Evolutionary conservation across 2,797 vertebrate species (phyloP), one percentile per base, ranked within the genome.

Genomic region (Alauda arvensis): DNA sequence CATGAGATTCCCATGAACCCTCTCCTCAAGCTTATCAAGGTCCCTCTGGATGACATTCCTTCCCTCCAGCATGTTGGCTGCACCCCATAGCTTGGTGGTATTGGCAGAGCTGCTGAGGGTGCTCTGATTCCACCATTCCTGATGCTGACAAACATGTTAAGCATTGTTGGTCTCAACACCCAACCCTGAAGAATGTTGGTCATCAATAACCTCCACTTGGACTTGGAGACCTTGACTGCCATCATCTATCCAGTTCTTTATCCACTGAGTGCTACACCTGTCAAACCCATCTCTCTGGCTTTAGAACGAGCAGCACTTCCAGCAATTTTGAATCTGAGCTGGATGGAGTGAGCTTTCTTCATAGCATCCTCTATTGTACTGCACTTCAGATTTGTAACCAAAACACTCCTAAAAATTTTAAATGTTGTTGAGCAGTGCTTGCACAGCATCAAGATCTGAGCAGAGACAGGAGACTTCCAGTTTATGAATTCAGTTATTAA

Each of bases 161-260:
- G 7, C 14, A 14, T 5, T 20, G 25, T 31, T 0, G 0, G 8
- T 25, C 34, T 31, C 21, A 56, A 6, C 12, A 65, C 31, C 14
- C 49, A 5, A 4, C 8, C 18, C 21, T 49, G 21, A 42, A 18
- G 31, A n/a, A 57, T 49, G 31, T 31, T 1, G 0, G 18, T 31
- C 9, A 7, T 49, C 21, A 43, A 6, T 23, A 49, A 42, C 21
- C 17, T 34, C 21, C 21, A 37, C 25, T 3, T 57, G 21, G 31
- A 65, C 26, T 21, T 31, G 37, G 29, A 57, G 14, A 25, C 12
- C 31, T 25, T 43, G n/a, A 19, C 12, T 49, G 18, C 12, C 51
- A 19, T 10, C 16, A 31, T 39, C 5, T 10, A 20, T 18, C 42
- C 21, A 31, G 7, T 28, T 74, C 23, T 28, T 51, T 39, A 28